Conservation (phyloP, 2,888 invertebrate species). For the Sepioteuthis lessoniana region DNA sequence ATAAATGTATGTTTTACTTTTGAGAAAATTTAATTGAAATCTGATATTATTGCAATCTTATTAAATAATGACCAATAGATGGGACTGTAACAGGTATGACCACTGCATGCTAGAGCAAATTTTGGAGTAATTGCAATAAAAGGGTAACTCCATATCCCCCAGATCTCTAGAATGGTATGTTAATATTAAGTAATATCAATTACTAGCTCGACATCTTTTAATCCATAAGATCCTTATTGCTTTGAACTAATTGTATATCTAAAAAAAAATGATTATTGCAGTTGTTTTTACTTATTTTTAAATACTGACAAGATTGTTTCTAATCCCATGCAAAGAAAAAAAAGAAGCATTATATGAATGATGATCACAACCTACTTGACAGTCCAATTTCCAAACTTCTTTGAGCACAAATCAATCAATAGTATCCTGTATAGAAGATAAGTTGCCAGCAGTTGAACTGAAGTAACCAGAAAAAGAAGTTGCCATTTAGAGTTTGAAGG, state of each 20-base stretch:
- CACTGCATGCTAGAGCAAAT: no score
- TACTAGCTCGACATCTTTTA: background rate
- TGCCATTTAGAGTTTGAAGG: background rate
- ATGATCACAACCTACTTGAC: background rate
- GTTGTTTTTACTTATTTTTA: background rate
- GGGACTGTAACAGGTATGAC: no score
- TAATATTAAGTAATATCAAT: background rate
- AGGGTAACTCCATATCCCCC: no score
- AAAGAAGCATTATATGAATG: background rate
- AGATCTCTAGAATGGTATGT: no score
- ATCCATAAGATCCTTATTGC: background rate
- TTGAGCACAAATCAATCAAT: constrained; percentile 20
- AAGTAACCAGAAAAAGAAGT: constrained; percentile 9
- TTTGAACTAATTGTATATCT: background rate
- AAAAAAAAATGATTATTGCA: background rate
- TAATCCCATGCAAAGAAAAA: background rate
- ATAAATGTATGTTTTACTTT: no score
- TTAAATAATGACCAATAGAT: no score
- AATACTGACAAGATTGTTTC: background rate
- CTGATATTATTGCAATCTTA: no score
- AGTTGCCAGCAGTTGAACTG: background rate
- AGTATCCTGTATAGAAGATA: background rate
- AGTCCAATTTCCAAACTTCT: background rate
- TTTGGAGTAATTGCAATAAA: no score
- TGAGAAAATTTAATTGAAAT: no score